phyloP scores from a whole-genome alignment of 2,888 invertebrate genomes.

The Drosophila basisetae region DNA sequence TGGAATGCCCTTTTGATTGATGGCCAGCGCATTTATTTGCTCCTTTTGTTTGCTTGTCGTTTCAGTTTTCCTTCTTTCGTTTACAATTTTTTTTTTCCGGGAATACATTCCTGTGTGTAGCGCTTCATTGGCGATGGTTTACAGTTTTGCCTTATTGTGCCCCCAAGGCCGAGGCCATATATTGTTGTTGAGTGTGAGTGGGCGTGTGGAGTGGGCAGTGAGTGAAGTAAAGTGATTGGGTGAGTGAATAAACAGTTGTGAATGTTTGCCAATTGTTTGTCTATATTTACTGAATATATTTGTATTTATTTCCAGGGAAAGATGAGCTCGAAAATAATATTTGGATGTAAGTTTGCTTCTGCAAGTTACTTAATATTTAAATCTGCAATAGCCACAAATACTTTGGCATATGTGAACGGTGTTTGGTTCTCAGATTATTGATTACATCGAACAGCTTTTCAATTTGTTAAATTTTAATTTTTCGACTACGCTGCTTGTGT shows the following conservation, averaged over 20 bases:
- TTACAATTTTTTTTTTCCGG: not conserved
- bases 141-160: slow-evolving; percentile 60
- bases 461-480: too few species aligned
- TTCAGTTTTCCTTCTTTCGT: slow-evolving; percentile 22
- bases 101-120: slow-evolving; percentile 28
- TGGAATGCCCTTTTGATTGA: slow-evolving; percentile 71
- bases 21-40: slow-evolving; percentile 64
- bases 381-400: not conserved
- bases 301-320: not conserved
- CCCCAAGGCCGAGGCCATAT: slow-evolving; percentile 50
- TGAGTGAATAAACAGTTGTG: slow-evolving; percentile 25
- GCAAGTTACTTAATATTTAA: not conserved
- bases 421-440: not conserved
- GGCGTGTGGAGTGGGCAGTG: not conserved
- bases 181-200: slow-evolving; percentile 37
- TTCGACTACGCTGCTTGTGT: too few species aligned
- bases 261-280: slow-evolving; percentile 27
- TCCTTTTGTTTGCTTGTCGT: slow-evolving; percentile 52
- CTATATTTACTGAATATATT: slow-evolving; percentile 13
- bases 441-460: not conserved
- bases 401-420: not conserved
- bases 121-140: slow-evolving; percentile 68
- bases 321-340: not conserved
- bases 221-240: slow-evolving; percentile 30
- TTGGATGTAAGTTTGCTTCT: not conserved